These are phyloP conservation scores for Lasioglossum pauxillum DNA, from an alignment of 2,888 invertebrate genomes.

Conservation along the genomic window DNA sequence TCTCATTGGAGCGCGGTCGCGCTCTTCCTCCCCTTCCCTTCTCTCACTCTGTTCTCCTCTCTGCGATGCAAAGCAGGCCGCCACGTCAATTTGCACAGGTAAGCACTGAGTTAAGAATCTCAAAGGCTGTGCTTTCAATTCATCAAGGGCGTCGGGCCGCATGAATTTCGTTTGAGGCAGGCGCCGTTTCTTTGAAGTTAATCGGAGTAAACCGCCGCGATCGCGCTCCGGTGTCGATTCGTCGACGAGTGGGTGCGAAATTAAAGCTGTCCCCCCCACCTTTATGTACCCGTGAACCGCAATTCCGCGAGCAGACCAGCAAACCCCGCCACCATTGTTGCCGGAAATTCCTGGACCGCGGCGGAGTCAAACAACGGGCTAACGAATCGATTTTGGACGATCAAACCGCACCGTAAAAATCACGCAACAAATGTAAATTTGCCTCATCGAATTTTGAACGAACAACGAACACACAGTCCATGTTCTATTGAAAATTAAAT, in stretches of 20 bases:
- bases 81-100: slow-evolving; percentile 67
- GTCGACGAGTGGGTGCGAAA: slow-evolving; percentile 52
- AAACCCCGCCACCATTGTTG: background rate
- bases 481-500: no score
- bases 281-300: slow-evolving; percentile 1
- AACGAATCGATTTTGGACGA: background rate
- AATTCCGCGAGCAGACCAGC: slow-evolving; percentile 5
- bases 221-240: slow-evolving; percentile 46
- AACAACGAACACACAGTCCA: background rate
- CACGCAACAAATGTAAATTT: background rate
- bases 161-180: slow-evolving; percentile 62
- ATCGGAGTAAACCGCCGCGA: slow-evolving; percentile 59
- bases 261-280: slow-evolving; percentile 34
- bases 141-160: slow-evolving; percentile 57
- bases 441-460: background rate
- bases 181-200: slow-evolving; percentile 62
- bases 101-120: slow-evolving; percentile 69
- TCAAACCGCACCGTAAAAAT: background rate
- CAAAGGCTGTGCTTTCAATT: slow-evolving; percentile 66
- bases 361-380: background rate
- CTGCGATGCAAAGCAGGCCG: slow-evolving; percentile 62
- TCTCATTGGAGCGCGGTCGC: slow-evolving; percentile 29
- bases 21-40: background rate
- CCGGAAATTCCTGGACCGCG: slow-evolving; percentile 11
- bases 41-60: background rate